Evolutionary conservation across 2,888 invertebrate genomes (phyloP).

Genomic region (Rotaria sp.): DNA sequence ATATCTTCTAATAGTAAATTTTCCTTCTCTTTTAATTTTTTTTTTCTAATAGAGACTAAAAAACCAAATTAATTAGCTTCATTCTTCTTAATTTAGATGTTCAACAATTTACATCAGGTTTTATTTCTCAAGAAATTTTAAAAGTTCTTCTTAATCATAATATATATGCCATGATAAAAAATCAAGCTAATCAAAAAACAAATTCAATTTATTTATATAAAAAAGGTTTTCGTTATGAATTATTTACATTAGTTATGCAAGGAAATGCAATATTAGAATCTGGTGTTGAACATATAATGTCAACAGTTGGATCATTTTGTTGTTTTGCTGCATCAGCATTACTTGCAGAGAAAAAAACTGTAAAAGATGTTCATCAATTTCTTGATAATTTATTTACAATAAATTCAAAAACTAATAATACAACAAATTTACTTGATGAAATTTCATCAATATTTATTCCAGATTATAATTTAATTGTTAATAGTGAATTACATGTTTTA

Average conservation of each 20-base stretch:
- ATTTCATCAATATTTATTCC: neutral
- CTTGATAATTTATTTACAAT: neutral
- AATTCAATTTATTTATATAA: conserved; percentile 27
- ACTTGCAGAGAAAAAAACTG: neutral
- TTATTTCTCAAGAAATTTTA: conserved; percentile 10
- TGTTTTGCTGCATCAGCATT: conserved; percentile 2
- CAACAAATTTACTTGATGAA: neutral
- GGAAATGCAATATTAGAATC: conserved; percentile 19
- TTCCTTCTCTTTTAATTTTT: too few species aligned
- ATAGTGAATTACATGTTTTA: conserved; percentile 23
- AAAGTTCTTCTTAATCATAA: neutral
- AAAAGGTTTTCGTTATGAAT: conserved; percentile 19
- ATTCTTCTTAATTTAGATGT: neutral
- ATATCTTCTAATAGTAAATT: neutral
- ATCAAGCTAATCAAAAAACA: neutral
- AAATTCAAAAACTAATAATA: neutral
- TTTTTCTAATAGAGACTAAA: too few species aligned
- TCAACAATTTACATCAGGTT: conserved; percentile 15
- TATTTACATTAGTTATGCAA: conserved; percentile 29
- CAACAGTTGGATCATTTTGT: conserved; percentile 12
- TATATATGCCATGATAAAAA: conserved; percentile 13
- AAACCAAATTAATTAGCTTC: neutral
- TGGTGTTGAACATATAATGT: conserved; percentile 15
- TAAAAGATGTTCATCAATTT: conserved; percentile 7
- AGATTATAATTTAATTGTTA: conserved; percentile 14